Evolutionary conservation across 1,140 invertebrate species (phyloP), one percentile per base, ranked within the genome.

Genomic region (Aplysia californica): DNA sequence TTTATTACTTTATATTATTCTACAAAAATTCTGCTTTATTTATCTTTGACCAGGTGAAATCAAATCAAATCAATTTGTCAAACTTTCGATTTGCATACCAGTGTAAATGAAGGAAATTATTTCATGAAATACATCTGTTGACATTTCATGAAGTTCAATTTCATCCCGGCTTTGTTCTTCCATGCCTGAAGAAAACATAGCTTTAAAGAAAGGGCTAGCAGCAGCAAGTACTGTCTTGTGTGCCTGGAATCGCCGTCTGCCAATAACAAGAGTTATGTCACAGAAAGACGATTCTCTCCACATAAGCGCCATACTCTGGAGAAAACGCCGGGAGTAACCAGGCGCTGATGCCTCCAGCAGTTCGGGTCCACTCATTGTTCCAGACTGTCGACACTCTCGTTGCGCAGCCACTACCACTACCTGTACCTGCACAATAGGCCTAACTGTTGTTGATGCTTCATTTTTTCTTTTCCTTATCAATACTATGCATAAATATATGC

Each of bases 41-140:
- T 50, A 15, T 50, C 44, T 50, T 50, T 15, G 44, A 50, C n/a
- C 44, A 50, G n/a, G 15, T 15, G 44, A n/a, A n/a, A n/a, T n/a
- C n/a, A n/a, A n/a, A n/a, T n/a, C n/a, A n/a, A n/a, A n/a, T n/a
- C n/a, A n/a, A n/a, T n/a, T n/a, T n/a, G n/a, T n/a, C n/a, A n/a
- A n/a, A n/a, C n/a, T n/a, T n/a, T n/a, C n/a, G n/a, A n/a, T n/a
- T n/a, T n/a, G n/a, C n/a, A 50, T 90, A 92, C 96, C 96, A 85
- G 95, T 95, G 85, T 98, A 98, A 85, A 97, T 95, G 88, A 97
- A 98, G 83, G 96, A 93, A 64, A 98, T 91, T 1, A 97, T 91
- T 76, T 92, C 91, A 61, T 93, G 92, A 72, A 97, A 91, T 79
- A 95, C 94, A 61, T 93, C 90, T 72, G 94, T 91, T 73, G 93